Evolutionary conservation across 2,888 invertebrate genomes (phyloP), one percentile per base, ranked within the genome.

Genomic region (Sarcophaga variegata): DNA sequence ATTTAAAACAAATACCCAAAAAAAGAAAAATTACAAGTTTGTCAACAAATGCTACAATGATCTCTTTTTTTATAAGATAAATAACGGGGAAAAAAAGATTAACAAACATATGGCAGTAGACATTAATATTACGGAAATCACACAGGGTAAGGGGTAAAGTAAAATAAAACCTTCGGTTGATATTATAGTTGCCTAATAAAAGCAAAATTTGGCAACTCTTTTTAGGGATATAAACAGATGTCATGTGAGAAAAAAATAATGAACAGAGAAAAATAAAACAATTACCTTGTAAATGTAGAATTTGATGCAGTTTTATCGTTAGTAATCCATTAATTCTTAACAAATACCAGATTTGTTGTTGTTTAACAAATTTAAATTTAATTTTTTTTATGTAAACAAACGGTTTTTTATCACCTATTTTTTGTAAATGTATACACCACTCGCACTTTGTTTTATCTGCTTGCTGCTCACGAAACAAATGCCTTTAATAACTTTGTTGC

Each of bases 161-260:
- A 37, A 37, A 37, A 37, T 6, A 37, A 37, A 37, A 37, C 2
- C 6, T 37, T 37, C 37, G 37, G 37, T 37, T 37, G 6, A 37
- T 6, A 37, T 37, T 6, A 37, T 37, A 6, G 37, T 37, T 37
- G 10, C 37, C 37, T 37, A 2, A 8, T 8, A 54, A 20, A 64
- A 14, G 14, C 11, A 20, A 76, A 54, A 66, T 69, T 79, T 80
- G 86, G 86, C 83, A 86, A 77, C 83, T 64, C 83, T 77, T 77
- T 72, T 72, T 62, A 20, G 60, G 67, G 27, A 69, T 25, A 54
- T 25, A 75, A 82, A 83, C 85, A 85, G 59, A 78, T 81, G 81
- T 70, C 78, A 47, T 45, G 27, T 17, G 37, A 37, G 37, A 37
- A 37, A 37, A 45, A 49, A 8, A 20, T 20, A 63, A 49, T 0